Base-by-base conservation (phyloP, 2,797 vertebrate genomes). In the Thunnus albacares region DNA sequence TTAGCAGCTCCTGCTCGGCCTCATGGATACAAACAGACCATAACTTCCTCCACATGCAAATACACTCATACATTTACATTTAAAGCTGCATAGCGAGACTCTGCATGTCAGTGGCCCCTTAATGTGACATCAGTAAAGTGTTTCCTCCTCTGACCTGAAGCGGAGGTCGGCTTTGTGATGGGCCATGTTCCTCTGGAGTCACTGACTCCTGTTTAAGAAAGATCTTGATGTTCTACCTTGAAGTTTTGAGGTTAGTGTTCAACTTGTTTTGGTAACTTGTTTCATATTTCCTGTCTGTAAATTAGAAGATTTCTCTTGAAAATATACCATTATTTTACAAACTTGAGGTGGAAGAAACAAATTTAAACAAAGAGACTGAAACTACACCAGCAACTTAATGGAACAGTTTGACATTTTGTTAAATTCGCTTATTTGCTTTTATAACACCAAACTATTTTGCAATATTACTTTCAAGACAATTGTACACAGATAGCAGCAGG, bases 21-120 rank as follows among this genome's bases (percentile, higher is more conserved):
- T 86, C 84, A 63, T 69, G 55, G 80, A 85, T 60, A 52, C 75
- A 86, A 89, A 75, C 72, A 72, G 77, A 87, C 68, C 74, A 75
- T 79, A 80, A 87, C 86, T 77, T 83, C 64, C 88, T 82, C 66
- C 61, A 80, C 73, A 83, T 84, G 83, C 83, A 85, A 88, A 92
- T 77, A 52, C 51, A 41, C 62, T 61, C 67, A 43, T 62, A 43
- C 67, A 79, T 79, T 82, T 77, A 60, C 72, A 82, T 77, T 69
- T 43, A 35, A 63, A 57, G 59, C 75, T 53, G 56, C 47, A 13
- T 52, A 22, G 11, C 56, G 55, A 79, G 1, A 22, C 30, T 77
- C 80, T 80, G 20, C 26, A 61, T 71, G 58, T 72, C 75, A 61
- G 81, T 24, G 38, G 68, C 24, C 1, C 13, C 45, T 49, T 18